A percentile compares a stretch with the other conserved stretches of the same genome.
These are phyloP conservation scores for Muntiacus muntjak DNA, from an alignment of 2,113 vertebrate species.

Conservation along the genomic window DNA sequence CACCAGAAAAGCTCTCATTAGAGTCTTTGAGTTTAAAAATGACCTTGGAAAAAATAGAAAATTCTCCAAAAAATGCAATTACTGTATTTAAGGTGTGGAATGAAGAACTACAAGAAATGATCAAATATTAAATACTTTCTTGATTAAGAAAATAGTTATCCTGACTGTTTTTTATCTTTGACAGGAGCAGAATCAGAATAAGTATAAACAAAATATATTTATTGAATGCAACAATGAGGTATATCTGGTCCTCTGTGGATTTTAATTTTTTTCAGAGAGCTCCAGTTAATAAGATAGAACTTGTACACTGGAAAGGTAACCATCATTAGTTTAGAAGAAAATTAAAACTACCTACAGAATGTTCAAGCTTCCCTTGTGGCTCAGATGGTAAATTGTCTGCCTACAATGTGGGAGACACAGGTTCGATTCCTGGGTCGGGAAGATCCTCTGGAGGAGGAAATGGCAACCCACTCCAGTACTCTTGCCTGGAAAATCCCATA, in stretches of 20 bases:
- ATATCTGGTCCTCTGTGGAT: neutral
- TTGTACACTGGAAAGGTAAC: neutral
- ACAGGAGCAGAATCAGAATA: neutral
- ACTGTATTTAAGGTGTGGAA: neutral
- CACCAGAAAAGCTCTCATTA: neutral
- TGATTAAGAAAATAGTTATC: neutral
- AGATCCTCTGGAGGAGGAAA: too few species aligned
- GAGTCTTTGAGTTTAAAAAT: conserved; percentile 11
- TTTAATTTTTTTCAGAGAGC: conserved; percentile 32
- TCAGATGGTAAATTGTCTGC: too few species aligned
- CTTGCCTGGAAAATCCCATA: too few species aligned
- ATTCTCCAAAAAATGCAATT: neutral
- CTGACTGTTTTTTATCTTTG: neutral
- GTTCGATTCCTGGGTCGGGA: too few species aligned
- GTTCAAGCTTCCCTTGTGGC: neutral
- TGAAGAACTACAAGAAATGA: neutral
- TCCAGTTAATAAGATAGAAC: neutral
- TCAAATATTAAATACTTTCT: neutral
- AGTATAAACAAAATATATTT: neutral
- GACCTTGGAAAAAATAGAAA: neutral
- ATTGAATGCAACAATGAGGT: neutral
- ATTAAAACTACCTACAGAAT: neutral
- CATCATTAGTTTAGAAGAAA: neutral
- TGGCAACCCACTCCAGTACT: too few species aligned
- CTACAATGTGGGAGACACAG: too few species aligned